Percentiles rank a stretch among this genome's conserved stretches.
phyloP scores from a whole-genome alignment of 1,140 invertebrate species.

The Platyscapa corneri region DNA sequence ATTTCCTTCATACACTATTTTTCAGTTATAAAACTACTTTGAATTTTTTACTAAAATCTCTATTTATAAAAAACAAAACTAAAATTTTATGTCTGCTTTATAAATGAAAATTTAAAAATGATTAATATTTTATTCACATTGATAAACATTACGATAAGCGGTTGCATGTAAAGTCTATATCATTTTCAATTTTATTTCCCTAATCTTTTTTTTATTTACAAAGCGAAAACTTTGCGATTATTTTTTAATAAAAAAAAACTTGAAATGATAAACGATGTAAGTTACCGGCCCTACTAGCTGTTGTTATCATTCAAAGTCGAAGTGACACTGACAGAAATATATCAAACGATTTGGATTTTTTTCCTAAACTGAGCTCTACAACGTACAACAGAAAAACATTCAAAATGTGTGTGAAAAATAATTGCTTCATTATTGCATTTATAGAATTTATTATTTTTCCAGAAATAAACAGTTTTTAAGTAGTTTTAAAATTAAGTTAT shows the following conservation, averaged over 20 bases:
- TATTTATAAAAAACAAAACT: too few relatives aligned
- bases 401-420: neutral
- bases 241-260: slow-evolving; percentile 15
- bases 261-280: slow-evolving; percentile 36
- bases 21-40: neutral
- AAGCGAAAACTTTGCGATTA: neutral
- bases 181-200: slow-evolving; percentile 11
- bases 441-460: too few relatives aligned
- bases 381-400: too few relatives aligned
- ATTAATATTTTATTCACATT: too few relatives aligned
- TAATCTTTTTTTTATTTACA: neutral
- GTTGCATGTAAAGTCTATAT: neutral
- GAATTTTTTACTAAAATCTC: neutral
- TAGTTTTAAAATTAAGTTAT: too few relatives aligned
- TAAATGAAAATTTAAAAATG: too few relatives aligned
- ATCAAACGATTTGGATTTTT: slow-evolving; percentile 1
- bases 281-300: neutral
- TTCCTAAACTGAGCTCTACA: neutral
- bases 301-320: slow-evolving; percentile 11
- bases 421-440: neutral
- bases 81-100: neutral
- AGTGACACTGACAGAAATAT: slow-evolving; percentile 20
- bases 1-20: neutral
- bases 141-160: neutral
- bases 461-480: too few relatives aligned